Conservation (phyloP, 2,113 vertebrate genomes). For the Protobothrops mucrosquamatus region DNA sequence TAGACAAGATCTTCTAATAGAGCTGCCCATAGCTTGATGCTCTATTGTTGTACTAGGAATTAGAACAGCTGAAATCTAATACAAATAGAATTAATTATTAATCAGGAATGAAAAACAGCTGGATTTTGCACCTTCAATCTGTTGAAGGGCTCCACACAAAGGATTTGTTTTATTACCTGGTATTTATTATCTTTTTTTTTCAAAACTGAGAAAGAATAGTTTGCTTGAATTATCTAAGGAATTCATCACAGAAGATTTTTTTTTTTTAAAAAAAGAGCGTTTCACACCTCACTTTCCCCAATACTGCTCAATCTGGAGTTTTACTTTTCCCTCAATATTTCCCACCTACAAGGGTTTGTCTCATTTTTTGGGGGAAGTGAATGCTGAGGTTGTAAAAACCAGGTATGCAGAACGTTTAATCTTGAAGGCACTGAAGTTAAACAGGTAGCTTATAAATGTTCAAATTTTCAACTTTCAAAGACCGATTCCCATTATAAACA, state of each 20-base stretch:
- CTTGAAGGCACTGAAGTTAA: neutral
- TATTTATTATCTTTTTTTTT: neutral
- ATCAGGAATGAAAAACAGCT: neutral
- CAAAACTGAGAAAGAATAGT: neutral
- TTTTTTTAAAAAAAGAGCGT: neutral
- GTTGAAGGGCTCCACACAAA: neutral
- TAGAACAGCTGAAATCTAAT: neutral
- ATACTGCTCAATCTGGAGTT: neutral
- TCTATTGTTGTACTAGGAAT: neutral
- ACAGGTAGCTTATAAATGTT: neutral
- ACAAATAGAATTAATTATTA: neutral
- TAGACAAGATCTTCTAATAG: neutral
- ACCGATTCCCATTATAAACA: neutral
- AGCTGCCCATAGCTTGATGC: neutral
- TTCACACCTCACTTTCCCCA: neutral
- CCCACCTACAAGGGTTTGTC: neutral
- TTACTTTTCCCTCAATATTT: neutral
- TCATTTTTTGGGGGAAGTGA: neutral
- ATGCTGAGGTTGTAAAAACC: neutral
- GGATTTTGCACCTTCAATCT: neutral
- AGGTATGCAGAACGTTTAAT: neutral
- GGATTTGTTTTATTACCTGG: neutral
- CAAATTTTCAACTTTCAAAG: neutral
- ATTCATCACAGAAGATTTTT: neutral
- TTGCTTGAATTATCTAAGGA: neutral